These are phyloP conservation scores for Percina caprodes DNA, from an alignment of 2,113 vertebrate genomes.

Conservation along the genomic window DNA sequence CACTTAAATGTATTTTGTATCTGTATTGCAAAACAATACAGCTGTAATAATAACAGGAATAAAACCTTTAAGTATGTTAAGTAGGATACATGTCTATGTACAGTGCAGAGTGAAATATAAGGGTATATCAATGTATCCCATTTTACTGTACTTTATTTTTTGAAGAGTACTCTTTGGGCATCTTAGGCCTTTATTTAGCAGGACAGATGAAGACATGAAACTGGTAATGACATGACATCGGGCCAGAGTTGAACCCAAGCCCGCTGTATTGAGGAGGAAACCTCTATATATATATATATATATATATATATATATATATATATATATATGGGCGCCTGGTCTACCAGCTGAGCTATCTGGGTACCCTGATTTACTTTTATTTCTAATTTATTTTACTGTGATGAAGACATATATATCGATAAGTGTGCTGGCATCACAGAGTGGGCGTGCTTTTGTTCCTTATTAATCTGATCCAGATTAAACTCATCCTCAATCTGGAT, in stretches of 20 bases:
- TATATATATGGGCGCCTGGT: too few species aligned
- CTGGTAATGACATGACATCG: too few species aligned
- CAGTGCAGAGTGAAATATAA: neutral
- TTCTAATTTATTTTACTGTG: neutral
- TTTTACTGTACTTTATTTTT: neutral
- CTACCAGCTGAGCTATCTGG: too few species aligned
- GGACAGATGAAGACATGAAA: too few species aligned
- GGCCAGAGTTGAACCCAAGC: too few species aligned
- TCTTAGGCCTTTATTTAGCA: too few species aligned
- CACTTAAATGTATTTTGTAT: neutral
- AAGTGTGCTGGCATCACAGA: neutral
- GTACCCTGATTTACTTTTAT: neutral
- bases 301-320: too few species aligned
- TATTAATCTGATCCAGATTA: conserved; percentile 58
- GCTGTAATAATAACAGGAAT: neutral
- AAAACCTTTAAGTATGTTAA: neutral
- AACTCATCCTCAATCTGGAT: conserved; percentile 44
- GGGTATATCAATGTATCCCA: neutral
- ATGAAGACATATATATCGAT: neutral
- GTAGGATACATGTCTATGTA: neutral
- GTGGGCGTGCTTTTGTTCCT: neutral
- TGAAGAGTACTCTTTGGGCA: too few species aligned
- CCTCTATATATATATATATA: too few species aligned
- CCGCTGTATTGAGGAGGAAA: too few species aligned
- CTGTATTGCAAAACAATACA: neutral